Conservation (phyloP, 2,888 invertebrate species). For the Crocallis elinguaria region DNA sequence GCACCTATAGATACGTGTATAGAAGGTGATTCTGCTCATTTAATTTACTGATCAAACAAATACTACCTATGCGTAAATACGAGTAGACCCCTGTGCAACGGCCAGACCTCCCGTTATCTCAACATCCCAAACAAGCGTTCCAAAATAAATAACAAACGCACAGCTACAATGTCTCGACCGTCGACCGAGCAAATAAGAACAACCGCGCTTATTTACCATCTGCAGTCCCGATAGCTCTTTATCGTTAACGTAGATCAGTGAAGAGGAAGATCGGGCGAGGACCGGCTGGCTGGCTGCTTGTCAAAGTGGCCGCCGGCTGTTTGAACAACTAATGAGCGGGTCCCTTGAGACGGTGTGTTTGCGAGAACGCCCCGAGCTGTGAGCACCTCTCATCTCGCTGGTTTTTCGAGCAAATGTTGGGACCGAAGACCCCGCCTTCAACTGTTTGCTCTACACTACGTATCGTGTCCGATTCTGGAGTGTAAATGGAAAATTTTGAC, state of each 20-base stretch:
- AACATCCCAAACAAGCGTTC: constrained; percentile 17
- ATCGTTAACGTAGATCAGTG: constrained; percentile 71
- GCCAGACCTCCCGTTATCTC: background rate
- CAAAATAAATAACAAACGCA: constrained; percentile 23
- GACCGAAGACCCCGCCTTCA: constrained; percentile 47
- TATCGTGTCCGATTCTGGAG: constrained; percentile 65
- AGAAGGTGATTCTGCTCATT: no score
- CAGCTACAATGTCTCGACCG: constrained; percentile 42
- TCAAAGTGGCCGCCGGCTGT: constrained; percentile 83
- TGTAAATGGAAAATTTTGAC: constrained; percentile 36
- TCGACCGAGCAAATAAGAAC: constrained; percentile 53
- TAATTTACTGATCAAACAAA: no score
- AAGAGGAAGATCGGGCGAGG: constrained; percentile 71
- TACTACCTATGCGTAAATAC: constrained; percentile 4
- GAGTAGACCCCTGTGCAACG: background rate
- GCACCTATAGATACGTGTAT: no score
- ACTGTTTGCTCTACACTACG: constrained; percentile 65
- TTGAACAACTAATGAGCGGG: constrained; percentile 83
- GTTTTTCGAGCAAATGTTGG: constrained; percentile 70
- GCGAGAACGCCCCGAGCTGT: constrained; percentile 64
- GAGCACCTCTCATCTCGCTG: constrained; percentile 41
- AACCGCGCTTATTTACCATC: constrained; percentile 67
- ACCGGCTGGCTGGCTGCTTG: constrained; percentile 66
- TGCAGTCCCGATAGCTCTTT: constrained; percentile 65
- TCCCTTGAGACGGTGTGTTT: constrained; percentile 81